A percentile compares a stretch with the other conserved stretches of the same genome.
Evolutionary conservation across 64 coral and sea anemone species (phyloP).

Genomic region (Dendronephthya gigantea): DNA sequence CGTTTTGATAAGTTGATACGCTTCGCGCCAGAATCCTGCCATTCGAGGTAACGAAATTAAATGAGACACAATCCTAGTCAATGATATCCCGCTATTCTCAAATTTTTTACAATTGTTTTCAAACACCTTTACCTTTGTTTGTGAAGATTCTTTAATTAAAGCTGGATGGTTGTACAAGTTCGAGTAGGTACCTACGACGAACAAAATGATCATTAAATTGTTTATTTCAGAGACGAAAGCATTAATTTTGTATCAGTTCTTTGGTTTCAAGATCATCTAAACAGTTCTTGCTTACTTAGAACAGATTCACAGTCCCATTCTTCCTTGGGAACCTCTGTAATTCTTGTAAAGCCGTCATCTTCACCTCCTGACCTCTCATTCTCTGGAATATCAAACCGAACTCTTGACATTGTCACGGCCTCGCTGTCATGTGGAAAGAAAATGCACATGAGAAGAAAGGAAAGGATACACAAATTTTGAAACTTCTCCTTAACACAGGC

Average conservation of each 20-base stretch:
- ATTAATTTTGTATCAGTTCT: no score
- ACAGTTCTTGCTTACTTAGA: conserved; percentile 52
- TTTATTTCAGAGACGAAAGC: no score
- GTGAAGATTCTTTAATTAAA: conserved; percentile 65
- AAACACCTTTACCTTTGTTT: conserved; percentile 46
- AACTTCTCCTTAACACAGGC: no score
- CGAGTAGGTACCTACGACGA: conserved; percentile 70
- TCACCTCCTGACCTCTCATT: neutral
- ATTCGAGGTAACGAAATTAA: no score
- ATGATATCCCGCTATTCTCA: neutral
- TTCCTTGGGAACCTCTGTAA: conserved; percentile 52
- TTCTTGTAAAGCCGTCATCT: conserved; percentile 36
- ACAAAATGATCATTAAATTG: neutral
- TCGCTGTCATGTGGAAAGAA: neutral
- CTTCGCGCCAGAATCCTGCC: conserved; percentile 14
- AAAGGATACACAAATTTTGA: no score
- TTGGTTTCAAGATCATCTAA: neutral
- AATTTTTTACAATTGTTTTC: neutral
- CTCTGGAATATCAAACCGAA: neutral
- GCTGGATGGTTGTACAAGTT: conserved; percentile 92
- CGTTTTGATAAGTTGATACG: conserved; percentile 65
- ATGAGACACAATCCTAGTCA: neutral
- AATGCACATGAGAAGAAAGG: no score
- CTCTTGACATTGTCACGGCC: neutral
- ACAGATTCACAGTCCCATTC: conserved; percentile 98